Evolutionary conservation across 2,113 vertebrate species (phyloP).

Genomic region (Microcebus ravelobensis): DNA sequence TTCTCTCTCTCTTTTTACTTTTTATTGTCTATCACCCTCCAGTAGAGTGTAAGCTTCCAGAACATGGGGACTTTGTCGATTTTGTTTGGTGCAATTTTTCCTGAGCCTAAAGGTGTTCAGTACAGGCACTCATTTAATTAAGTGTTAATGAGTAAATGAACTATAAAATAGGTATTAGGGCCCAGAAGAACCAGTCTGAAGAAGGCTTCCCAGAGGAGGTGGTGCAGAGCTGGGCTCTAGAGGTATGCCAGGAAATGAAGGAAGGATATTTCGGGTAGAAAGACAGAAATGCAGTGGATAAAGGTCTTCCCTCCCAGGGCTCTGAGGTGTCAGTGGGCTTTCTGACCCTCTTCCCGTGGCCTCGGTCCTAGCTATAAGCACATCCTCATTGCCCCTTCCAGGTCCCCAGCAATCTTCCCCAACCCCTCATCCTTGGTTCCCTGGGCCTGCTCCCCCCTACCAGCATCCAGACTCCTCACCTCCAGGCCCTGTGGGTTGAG

Average conservation of each 20-base stretch:
- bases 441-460: neutral
- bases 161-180: neutral
- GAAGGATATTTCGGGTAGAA: neutral
- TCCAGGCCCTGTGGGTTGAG: constrained; percentile 87
- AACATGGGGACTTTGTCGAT: neutral
- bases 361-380: neutral
- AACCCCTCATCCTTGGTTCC: neutral
- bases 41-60: neutral
- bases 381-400: neutral
- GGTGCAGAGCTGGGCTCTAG: neutral
- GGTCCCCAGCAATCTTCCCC: neutral
- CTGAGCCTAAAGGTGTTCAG: neutral
- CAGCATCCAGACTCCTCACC: constrained; percentile 82
- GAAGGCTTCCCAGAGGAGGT: neutral
- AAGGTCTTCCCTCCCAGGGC: neutral
- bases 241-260: neutral
- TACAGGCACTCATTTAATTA: neutral
- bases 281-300: neutral
- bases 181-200: neutral
- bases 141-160: neutral
- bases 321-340: neutral
- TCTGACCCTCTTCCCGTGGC: neutral
- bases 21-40: neutral
- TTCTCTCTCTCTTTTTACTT: neutral
- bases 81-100: neutral